These are phyloP conservation scores for Tuberolachnus salignus DNA, from an alignment of 2,888 invertebrate species.

Conservation along the genomic window DNA sequence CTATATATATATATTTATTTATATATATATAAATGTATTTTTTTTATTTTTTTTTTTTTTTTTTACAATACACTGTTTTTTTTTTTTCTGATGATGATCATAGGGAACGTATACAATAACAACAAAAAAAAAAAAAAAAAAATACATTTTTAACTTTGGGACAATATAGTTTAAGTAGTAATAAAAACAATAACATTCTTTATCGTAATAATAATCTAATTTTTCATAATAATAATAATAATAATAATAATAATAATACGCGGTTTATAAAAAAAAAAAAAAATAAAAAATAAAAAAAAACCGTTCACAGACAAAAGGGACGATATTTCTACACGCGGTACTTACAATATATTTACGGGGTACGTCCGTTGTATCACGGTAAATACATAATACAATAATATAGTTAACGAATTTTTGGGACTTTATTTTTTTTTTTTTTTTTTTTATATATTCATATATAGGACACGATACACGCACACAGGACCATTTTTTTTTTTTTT, in stretches of 20 bases:
- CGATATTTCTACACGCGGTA: conserved; percentile 19
- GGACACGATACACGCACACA: conserved; percentile 32
- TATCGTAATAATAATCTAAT: conserved; percentile 46
- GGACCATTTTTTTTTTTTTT: background rate
- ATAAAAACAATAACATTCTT: conserved; percentile 52
- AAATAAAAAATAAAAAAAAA: background rate
- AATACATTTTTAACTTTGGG: conserved; percentile 51
- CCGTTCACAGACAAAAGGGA: conserved; percentile 30
- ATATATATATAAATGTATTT: conserved; percentile 16
- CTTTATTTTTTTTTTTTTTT: background rate
- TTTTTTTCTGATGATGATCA: conserved; percentile 36
- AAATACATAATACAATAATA: background rate
- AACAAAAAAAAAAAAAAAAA: conserved; percentile 41
- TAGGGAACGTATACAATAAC: conserved; percentile 55
- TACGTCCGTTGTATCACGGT: background rate
- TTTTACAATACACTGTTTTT: conserved; percentile 42
- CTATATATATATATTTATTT: conserved; percentile 30
- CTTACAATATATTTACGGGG: background rate
- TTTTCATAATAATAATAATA: conserved; percentile 45
- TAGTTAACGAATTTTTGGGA: conserved; percentile 24
- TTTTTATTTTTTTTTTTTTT: conserved; percentile 38
- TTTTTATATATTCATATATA: background rate
- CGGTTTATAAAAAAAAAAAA: background rate
- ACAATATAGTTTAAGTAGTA: conserved; percentile 38
- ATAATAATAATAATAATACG: conserved; percentile 43